phyloP scores from a whole-genome alignment of 2,113 vertebrate species.

The Platycercus adscitus region DNA sequence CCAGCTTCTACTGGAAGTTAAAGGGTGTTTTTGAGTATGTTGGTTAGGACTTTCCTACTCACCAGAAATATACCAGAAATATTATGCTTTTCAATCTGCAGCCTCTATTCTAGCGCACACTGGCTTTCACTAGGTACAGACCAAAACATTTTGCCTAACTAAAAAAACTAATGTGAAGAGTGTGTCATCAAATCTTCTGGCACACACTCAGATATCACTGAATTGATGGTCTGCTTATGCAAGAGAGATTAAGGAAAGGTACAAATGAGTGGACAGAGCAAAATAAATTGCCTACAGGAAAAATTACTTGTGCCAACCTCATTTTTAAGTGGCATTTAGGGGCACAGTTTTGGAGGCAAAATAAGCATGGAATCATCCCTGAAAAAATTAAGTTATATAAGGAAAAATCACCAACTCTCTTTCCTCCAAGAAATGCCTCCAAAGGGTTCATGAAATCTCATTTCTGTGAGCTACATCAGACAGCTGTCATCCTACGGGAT shows the following conservation, averaged over 20 bases:
- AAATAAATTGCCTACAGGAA: slow-evolving; percentile 41
- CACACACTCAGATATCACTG: not conserved
- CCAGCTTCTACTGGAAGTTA: not conserved
- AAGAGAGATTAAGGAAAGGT: slow-evolving; percentile 49
- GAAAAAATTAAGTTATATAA: slow-evolving; percentile 15
- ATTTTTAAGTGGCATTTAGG: slow-evolving; percentile 41
- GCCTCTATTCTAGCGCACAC: not conserved
- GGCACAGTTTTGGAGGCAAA: slow-evolving; percentile 2
- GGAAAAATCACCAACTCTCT: not conserved
- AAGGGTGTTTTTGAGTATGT: not conserved
- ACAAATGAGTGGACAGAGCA: not conserved
- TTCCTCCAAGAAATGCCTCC: not conserved
- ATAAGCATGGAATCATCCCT: not conserved
- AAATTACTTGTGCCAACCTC: not conserved
- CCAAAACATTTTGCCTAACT: not conserved
- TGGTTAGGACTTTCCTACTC: slow-evolving; percentile 17
- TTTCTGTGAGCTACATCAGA: not conserved
- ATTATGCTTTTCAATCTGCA: not conserved
- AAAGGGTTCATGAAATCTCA: slow-evolving; percentile 2
- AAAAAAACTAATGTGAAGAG: not conserved
- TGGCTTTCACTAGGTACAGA: not conserved
- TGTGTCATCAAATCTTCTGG: slow-evolving; percentile 25
- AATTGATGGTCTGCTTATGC: slow-evolving; percentile 25
- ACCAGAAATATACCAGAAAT: not conserved
- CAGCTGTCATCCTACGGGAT: not conserved